Conservation (phyloP, 2,888 invertebrate species). For the Digitonthophagus gazella region DNA sequence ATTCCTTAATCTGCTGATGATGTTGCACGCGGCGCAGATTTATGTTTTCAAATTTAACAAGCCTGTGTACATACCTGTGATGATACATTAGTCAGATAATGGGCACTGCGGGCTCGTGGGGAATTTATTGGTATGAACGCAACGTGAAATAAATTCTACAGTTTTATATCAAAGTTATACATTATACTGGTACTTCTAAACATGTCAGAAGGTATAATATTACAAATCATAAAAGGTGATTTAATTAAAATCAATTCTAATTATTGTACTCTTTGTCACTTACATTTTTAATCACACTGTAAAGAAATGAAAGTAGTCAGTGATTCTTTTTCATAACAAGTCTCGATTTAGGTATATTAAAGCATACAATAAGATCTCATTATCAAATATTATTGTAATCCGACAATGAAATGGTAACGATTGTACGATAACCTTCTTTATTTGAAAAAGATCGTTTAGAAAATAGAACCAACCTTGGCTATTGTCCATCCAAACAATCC, state of each 20-base stretch:
- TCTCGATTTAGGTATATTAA: background rate
- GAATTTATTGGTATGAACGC: background rate
- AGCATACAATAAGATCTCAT: background rate
- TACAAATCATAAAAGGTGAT: too few relatives aligned
- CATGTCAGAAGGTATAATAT: too few relatives aligned
- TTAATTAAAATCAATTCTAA: too few relatives aligned
- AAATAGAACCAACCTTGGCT: background rate
- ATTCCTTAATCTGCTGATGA: conserved; percentile 16
- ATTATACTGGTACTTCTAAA: background rate
- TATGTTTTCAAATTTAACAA: conserved; percentile 10
- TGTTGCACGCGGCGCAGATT: conserved; percentile 9
- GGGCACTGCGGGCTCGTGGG: background rate
- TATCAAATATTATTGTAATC: background rate
- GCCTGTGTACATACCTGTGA: background rate
- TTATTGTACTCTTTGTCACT: too few relatives aligned
- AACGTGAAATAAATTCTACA: background rate
- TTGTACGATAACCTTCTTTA: background rate
- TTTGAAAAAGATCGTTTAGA: background rate
- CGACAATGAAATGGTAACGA: background rate
- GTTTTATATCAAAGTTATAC: background rate
- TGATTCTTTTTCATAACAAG: background rate
- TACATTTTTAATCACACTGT: too few relatives aligned
- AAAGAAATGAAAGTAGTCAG: background rate
- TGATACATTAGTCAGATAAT: background rate
- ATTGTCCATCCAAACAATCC: background rate